phyloP scores from a whole-genome alignment of 2,888 invertebrate genomes.

The Thelaira solivaga region DNA sequence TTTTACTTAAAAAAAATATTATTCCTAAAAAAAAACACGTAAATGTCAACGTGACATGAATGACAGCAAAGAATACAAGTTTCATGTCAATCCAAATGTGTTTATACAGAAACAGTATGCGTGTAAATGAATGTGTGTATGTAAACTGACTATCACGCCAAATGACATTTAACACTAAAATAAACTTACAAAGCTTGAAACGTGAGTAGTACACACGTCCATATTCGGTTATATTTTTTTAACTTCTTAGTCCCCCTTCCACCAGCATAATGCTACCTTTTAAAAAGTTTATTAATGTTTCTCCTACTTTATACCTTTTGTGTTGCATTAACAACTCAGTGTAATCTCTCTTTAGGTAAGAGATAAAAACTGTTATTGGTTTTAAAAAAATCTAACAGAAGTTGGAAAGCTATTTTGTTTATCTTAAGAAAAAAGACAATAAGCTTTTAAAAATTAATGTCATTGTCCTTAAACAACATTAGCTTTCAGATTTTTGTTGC shows the following conservation, averaged over 20 bases:
- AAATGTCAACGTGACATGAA: slow-evolving; percentile 31
- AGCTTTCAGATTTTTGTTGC: not conserved
- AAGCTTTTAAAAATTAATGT: slow-evolving; percentile 56
- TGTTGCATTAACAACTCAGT: not conserved
- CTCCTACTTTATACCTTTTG: not conserved
- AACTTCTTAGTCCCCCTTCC: no score
- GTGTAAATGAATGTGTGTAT: no score
- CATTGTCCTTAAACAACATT: slow-evolving; percentile 41
- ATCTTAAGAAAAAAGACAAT: slow-evolving; percentile 56
- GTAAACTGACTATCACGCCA: slow-evolving; percentile 46
- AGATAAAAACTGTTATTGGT: not conserved
- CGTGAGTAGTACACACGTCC: not conserved
- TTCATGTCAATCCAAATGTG: not conserved
- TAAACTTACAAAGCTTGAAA: slow-evolving; percentile 24
- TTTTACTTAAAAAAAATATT: no score
- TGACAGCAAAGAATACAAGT: slow-evolving; percentile 10
- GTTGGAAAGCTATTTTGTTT: slow-evolving; percentile 47
- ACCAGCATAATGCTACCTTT: no score
- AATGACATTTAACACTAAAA: slow-evolving; percentile 49
- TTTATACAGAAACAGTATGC: no score
- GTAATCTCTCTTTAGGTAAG: not conserved
- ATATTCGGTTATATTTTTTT: no score
- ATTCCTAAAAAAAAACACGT: slow-evolving; percentile 21
- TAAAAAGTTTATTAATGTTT: slow-evolving; percentile 9
- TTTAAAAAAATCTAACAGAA: not conserved